A percentile compares a stretch with the other conserved stretches of the same genome.
Conservation (phyloP, 2,113 vertebrate species). For the Plectropomus leopardus region DNA sequence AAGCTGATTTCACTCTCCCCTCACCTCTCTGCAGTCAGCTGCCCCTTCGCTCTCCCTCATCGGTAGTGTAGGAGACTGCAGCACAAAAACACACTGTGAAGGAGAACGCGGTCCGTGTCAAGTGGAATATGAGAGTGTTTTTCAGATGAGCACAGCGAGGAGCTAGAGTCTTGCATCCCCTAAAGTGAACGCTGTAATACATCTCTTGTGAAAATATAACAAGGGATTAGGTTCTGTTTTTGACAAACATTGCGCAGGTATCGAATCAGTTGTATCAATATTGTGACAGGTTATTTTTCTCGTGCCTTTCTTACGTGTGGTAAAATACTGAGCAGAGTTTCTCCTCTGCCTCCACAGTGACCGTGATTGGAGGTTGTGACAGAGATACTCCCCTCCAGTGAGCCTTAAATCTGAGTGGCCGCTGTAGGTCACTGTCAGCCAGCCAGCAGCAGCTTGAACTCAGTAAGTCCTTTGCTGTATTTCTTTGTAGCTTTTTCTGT, state of each 20-base stretch:
- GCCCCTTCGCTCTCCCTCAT: background rate
- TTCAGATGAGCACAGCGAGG: conserved; percentile 11
- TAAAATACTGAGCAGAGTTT: background rate
- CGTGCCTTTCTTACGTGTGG: background rate
- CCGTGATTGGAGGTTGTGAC: conserved; percentile 27
- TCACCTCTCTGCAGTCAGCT: no score
- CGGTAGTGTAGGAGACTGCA: background rate
- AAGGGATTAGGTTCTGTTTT: conserved; percentile 48
- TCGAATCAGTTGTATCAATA: conserved; percentile 27
- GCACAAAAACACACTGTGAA: background rate
- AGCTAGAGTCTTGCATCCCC: background rate
- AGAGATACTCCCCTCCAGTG: conserved; percentile 8
- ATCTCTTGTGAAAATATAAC: conserved; percentile 40
- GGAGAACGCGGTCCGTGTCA: background rate
- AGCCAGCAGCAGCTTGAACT: conserved; percentile 19
- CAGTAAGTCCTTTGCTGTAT: conserved; percentile 14
- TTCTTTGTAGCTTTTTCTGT: background rate
- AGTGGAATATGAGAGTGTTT: background rate
- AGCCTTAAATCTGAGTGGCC: conserved; percentile 15
- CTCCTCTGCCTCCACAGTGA: conserved; percentile 13
- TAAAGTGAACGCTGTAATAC: background rate
- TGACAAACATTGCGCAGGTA: background rate
- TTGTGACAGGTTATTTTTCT: conserved; percentile 17
- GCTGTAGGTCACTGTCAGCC: conserved; percentile 13
- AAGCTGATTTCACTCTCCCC: no score